A percentile compares a stretch with the other conserved stretches of the same genome.
These are phyloP conservation scores for Hydractinia symbiolongicarpus DNA, from an alignment of 30 jellyfish, hydroid and myxozoan species.

Conservation along the genomic window DNA sequence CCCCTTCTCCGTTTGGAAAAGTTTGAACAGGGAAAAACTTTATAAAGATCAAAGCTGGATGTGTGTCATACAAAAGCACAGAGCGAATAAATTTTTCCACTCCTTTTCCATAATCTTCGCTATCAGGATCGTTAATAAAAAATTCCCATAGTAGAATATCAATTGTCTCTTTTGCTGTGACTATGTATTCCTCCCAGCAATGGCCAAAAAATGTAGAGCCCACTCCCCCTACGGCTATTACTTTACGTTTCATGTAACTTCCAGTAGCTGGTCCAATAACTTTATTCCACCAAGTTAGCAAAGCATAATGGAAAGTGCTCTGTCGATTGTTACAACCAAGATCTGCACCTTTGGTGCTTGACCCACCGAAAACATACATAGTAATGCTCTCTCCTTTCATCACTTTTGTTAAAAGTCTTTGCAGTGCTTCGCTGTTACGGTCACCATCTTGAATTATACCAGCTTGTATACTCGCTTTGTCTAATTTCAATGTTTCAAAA, in stretches of 20 bases:
- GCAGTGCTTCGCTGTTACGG: conserved; percentile 13
- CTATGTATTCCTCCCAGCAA: conserved; percentile 39
- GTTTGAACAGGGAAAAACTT: not conserved
- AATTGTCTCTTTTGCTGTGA: not conserved
- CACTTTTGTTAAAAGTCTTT: conserved; percentile 22
- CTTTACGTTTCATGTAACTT: conserved; percentile 31
- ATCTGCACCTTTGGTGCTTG: conserved; percentile 44
- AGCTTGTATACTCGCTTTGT: not conserved
- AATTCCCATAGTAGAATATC: conserved; percentile 39
- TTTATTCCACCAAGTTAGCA: conserved; percentile 36
- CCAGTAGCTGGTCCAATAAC: conserved; percentile 34
- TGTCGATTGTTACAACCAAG: conserved; percentile 23
- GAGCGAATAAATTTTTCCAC: conserved; percentile 33
- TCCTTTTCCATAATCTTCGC: conserved; percentile 16
- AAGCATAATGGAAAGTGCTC: conserved; percentile 33
- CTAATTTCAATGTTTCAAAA: conserved; percentile 8
- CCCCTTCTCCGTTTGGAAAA: not conserved
- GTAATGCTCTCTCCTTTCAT: conserved; percentile 13
- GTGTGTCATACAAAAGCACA: conserved; percentile 5
- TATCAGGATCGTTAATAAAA: conserved; percentile 20
- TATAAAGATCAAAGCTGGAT: conserved; percentile 21
- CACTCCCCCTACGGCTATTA: conserved; percentile 45
- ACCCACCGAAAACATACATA: conserved; percentile 41
- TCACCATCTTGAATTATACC: conserved; percentile 32
- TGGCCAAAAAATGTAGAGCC: conserved; percentile 30